Conservation (phyloP, 2,113 vertebrate species). For the Anhinga anhinga region DNA sequence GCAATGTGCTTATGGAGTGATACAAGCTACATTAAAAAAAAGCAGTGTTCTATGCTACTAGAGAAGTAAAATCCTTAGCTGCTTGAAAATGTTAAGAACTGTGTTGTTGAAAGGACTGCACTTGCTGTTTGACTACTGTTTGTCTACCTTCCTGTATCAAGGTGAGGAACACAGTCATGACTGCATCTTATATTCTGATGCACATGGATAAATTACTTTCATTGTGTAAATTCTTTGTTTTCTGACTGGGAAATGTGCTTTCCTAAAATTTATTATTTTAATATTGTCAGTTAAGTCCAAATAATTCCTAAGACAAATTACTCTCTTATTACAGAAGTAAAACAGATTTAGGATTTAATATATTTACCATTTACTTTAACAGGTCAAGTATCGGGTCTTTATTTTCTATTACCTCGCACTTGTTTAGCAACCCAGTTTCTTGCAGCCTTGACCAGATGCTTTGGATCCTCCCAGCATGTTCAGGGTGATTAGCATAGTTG, state of each 20-base stretch:
- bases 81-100: not conserved
- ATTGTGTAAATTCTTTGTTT: not conserved
- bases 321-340: not conserved
- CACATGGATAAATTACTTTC: not conserved
- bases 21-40: not conserved
- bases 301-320: not conserved
- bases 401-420: slow-evolving; percentile 78
- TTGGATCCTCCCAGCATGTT: slow-evolving; percentile 81
- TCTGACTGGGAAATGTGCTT: not conserved
- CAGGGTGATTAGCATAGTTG: slow-evolving; percentile 76
- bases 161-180: not conserved
- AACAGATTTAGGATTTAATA: not conserved
- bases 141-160: not conserved
- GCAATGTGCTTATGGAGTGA: not conserved
- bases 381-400: not conserved
- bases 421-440: slow-evolving; percentile 79
- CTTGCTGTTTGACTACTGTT: not conserved
- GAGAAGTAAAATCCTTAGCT: not conserved
- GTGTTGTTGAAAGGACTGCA: not conserved
- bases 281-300: not conserved
- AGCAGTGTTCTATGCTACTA: not conserved
- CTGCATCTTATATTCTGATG: not conserved
- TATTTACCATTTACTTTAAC: not conserved
- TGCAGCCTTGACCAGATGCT: slow-evolving; percentile 85
- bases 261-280: not conserved